Base-by-base conservation (phyloP, 1,140 invertebrate species). In the Chionoecetes opilio region DNA sequence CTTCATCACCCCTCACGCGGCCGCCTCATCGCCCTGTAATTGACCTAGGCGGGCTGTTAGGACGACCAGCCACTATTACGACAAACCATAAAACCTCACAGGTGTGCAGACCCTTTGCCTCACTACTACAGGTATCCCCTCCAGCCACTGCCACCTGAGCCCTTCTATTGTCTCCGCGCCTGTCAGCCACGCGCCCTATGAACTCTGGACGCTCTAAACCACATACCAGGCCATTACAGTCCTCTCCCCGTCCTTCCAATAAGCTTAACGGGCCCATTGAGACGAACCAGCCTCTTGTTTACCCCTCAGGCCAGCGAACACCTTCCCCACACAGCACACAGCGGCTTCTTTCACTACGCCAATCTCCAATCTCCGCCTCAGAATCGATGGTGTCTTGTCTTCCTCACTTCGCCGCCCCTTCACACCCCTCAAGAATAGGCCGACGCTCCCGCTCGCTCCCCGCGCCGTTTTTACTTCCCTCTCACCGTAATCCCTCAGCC, bases 191-290 rank as follows among this genome's bases (percentile, higher is more conserved):
- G 63, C 21, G 63, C n/a, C 5, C n/a, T 75, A 75, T 14, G 63
- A n/a, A 75, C 63, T 26, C 63, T 75, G 26, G 63, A 75, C 63
- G 63, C n/a, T n/a, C n/a, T 17, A 75, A 75, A 75, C 63, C 63
- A 75, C 63, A 75, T 75, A 75, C 63, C 63, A 75, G 11, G 3
- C 63, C 63, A 75, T 75, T 75, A 75, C 8, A 26, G n/a, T 6
- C 21, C 21, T 2, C 63, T 75, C 63, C 63, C 63, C 63, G n/a
- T 26, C 63, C 63, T 26, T 26, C 63, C 63, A 75, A 75, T 75
- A 75, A 75, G 63, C 63, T 75, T 75, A 75, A 75, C 63, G 63
- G 21, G 21, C 63, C 63, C 63, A 75, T 75, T 75, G 63, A 75
- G 63, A 26, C 26, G 63, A 26, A 75, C 63, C 63, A 75, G 5